phyloP scores from a whole-genome alignment of 1,140 invertebrate genomes.

The Helicoverpa armigera region DNA sequence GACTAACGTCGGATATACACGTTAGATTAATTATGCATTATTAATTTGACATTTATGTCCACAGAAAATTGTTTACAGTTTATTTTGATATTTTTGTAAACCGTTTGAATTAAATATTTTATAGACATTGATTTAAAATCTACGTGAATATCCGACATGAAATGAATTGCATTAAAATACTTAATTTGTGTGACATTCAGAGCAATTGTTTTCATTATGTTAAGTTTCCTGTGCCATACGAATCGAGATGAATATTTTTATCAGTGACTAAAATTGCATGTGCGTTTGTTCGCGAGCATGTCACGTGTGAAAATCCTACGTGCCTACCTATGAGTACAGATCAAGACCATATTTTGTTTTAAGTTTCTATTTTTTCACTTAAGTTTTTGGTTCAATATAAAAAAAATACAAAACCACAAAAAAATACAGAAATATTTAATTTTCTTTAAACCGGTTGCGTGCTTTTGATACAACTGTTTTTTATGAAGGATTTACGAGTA shows the following conservation, averaged over 20 bases:
- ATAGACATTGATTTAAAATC: conserved; percentile 31
- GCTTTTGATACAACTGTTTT: conserved; percentile 51
- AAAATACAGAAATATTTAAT: conserved; percentile 33
- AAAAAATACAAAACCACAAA: conserved; percentile 50
- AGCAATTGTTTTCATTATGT: conserved; percentile 51
- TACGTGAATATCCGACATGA: conserved; percentile 26
- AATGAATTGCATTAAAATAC: conserved; percentile 31
- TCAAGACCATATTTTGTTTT: conserved; percentile 44
- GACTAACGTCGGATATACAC: conserved; percentile 40
- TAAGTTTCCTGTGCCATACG: conserved; percentile 61
- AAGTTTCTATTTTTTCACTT: conserved; percentile 34
- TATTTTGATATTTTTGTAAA: conserved; percentile 36
- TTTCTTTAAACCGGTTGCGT: conserved; percentile 42
- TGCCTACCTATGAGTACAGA: conserved; percentile 50
- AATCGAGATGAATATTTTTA: conserved; percentile 50
- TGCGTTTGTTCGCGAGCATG: conserved; percentile 35
- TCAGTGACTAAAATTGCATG: conserved; percentile 44
- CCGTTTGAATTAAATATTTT: conserved; percentile 37
- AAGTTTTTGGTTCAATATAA: conserved; percentile 37
- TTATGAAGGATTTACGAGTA: conserved; percentile 31
- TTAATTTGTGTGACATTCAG: conserved; percentile 49
- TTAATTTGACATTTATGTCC: conserved; percentile 38
- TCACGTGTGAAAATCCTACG: conserved; percentile 42
- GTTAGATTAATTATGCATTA: conserved; percentile 22
- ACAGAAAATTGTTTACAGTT: conserved; percentile 32